Base-by-base conservation (phyloP, 2,113 vertebrate species). In the western clawed frog (Xenopus tropicalis) region DNA sequence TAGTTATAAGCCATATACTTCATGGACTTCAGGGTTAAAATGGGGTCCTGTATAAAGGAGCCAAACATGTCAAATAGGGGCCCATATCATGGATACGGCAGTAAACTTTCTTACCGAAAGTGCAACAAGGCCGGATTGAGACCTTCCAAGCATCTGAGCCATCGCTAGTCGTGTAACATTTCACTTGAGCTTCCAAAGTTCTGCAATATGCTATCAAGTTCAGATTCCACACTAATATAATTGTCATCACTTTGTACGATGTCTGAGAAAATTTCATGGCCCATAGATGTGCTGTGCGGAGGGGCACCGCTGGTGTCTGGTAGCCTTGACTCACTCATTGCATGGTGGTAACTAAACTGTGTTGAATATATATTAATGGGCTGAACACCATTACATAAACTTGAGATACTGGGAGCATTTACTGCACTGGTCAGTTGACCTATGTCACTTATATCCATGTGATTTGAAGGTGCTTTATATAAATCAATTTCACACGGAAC, bases 171-270 rank as follows among this genome's bases (percentile, higher is more conserved):
- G 23, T 59, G 57, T 22, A 23, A 59, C 22, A 59, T 59, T 59
- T 59, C 21, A 22, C 22, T 59, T 59, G 54, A 9, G 12, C 9
- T 24, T 24, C 22, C 57, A 59, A 72, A 19, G 54, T 57, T 65
- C 20, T 72, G 29, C 9, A 72, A 14, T 6, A 66, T 9, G 7
- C 4, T 21, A 44, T 76, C 73, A 12, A 76, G 23, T 11, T 75
- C 46, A 7, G 66, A 69, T 42, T 76, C 73, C 12, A 76, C 25
- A 37, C 66, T 76, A 20, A 69, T 54, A 56, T 20, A 23, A 66
- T 20, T 19, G 44, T 66, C 64, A 22, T 66, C 65, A 11, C 19
- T 22, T 51, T 42, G 24, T 13, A n/a, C 52, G n/a, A 54, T n/a
- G 16, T 17, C 52, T 3, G 52, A 17, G 17, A 54, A 54, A 4